phyloP scores from a whole-genome alignment of 2,888 invertebrate species.

The Conus canariensis region DNA sequence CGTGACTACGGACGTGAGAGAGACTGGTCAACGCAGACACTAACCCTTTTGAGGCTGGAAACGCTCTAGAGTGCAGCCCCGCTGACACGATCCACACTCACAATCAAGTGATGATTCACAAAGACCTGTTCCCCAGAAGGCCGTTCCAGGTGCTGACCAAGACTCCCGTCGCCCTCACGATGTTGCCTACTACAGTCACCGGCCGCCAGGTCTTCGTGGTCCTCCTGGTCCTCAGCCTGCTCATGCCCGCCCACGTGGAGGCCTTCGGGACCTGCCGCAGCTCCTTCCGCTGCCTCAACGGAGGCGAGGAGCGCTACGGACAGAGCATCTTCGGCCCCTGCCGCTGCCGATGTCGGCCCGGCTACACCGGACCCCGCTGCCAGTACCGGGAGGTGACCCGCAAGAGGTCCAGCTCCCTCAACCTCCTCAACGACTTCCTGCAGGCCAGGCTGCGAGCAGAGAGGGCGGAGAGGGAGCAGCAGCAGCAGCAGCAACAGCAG shows the following conservation, averaged over 20 bases:
- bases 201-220: background rate
- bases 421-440: slow-evolving; percentile 34
- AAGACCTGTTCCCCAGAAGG: too few relatives aligned
- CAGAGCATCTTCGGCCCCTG: slow-evolving; percentile 39
- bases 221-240: slow-evolving; percentile 13
- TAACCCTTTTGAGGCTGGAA: too few relatives aligned
- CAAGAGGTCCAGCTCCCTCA: slow-evolving; percentile 15
- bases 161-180: too few relatives aligned
- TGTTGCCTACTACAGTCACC: too few relatives aligned
- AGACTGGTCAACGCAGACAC: too few relatives aligned
- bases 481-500: background rate
- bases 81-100: too few relatives aligned
- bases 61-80: too few relatives aligned
- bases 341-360: slow-evolving; percentile 18
- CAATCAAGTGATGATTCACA: too few relatives aligned
- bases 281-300: slow-evolving; percentile 37
- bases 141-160: too few relatives aligned
- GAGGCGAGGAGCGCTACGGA: slow-evolving; percentile 34
- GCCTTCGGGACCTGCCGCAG: slow-evolving; percentile 29
- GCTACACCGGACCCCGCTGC: slow-evolving; percentile 39
- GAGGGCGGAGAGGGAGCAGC: background rate
- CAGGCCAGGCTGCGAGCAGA: background rate
- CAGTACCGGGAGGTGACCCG: slow-evolving; percentile 36
- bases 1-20: too few relatives aligned
- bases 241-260: background rate